phyloP scores from a whole-genome alignment of 2,797 vertebrate genomes.

The Passerculus sandwichensis region DNA sequence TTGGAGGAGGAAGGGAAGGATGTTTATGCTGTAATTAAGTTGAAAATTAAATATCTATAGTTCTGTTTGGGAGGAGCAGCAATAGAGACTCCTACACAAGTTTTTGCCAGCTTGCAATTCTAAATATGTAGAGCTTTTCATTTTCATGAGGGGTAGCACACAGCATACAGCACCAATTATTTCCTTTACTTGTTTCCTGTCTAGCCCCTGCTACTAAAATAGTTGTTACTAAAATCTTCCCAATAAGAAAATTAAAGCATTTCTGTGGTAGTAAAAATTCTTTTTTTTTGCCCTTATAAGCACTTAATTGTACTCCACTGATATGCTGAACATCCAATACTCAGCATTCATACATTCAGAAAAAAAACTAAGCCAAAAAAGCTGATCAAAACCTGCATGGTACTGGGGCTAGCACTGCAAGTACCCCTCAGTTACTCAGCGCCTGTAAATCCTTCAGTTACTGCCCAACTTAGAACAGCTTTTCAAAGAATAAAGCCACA shows the following conservation, averaged over 20 bases:
- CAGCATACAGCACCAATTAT: background rate
- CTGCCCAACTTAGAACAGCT: background rate
- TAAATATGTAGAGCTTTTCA: background rate
- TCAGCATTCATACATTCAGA: background rate
- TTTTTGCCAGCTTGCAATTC: slow-evolving; percentile 29
- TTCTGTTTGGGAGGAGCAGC: background rate
- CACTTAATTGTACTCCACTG: background rate
- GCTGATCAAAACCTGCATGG: background rate
- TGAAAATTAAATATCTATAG: slow-evolving; percentile 42
- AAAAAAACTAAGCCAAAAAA: background rate
- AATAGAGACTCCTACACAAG: slow-evolving; percentile 39
- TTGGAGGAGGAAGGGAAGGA: slow-evolving; percentile 29
- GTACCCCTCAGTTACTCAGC: background rate
- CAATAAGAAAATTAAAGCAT: background rate
- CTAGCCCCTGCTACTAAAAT: background rate
- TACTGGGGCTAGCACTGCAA: background rate
- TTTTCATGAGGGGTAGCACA: background rate
- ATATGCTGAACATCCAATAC: background rate
- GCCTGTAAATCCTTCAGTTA: background rate
- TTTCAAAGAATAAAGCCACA: background rate
- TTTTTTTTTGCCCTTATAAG: background rate
- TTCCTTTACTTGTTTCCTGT: background rate
- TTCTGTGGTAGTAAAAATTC: background rate
- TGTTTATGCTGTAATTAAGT: slow-evolving; percentile 24
- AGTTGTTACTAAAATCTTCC: background rate